Percentiles rank a stretch among this genome's conserved stretches.
phyloP scores from a whole-genome alignment of 1,140 invertebrate species.

The Piezodorus guildinii region DNA sequence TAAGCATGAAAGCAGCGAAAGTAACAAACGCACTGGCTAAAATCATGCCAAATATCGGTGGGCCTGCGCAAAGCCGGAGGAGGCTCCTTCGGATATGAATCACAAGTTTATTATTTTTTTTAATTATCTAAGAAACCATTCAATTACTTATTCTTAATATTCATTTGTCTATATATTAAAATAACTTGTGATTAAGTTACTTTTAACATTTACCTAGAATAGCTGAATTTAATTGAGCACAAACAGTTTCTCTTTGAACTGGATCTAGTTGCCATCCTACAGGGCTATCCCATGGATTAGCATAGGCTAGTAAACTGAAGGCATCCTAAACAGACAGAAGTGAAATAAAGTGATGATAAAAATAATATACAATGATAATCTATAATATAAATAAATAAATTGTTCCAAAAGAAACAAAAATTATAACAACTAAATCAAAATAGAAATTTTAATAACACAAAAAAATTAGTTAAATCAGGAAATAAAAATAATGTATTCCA shows the following conservation, averaged over 20 bases:
- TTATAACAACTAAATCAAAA: too few relatives aligned
- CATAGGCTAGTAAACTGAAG: constrained; percentile 94
- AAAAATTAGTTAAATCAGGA: too few relatives aligned
- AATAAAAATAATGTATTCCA: not conserved
- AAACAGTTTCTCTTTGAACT: constrained; percentile 82
- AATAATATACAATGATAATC: not conserved
- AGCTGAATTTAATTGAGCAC: constrained; percentile 90
- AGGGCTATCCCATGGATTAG: constrained; percentile 93
- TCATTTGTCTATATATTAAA: not conserved
- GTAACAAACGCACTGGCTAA: too few relatives aligned
- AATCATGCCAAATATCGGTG: too few relatives aligned
- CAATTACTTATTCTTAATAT: not conserved
- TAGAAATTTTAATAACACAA: too few relatives aligned
- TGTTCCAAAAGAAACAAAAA: too few relatives aligned
- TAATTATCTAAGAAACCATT: too few relatives aligned
- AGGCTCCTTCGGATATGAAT: too few relatives aligned
- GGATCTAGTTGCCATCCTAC: constrained; percentile 91
- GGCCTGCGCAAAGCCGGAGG: too few relatives aligned
- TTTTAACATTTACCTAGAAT: constrained; percentile 62
- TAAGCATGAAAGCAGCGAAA: too few relatives aligned
- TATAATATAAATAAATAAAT: not conserved
- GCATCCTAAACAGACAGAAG: constrained; percentile 58
- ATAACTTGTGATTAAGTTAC: not conserved
- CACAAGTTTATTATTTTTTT: too few relatives aligned
- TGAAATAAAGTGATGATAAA: not conserved